phyloP scores from a whole-genome alignment of 2,888 invertebrate species.

The Subacronicta megacephala region DNA sequence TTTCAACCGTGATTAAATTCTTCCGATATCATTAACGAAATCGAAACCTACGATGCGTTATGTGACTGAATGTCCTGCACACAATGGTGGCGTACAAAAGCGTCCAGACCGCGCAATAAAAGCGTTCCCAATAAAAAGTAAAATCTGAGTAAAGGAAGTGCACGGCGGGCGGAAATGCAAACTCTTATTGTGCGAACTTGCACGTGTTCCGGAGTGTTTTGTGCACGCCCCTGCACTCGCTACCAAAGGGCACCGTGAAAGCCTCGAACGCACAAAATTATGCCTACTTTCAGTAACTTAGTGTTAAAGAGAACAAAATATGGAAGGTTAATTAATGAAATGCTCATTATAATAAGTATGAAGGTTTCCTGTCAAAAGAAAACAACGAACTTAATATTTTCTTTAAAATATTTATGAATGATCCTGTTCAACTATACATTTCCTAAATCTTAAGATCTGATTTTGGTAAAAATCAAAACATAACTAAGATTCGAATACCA shows the following conservation, averaged over 20 bases:
- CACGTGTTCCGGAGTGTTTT: slow-evolving; percentile 88
- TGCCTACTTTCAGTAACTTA: slow-evolving; percentile 69
- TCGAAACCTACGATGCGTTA: slow-evolving; percentile 88
- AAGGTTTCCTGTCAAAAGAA: background rate
- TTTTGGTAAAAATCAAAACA: too few relatives aligned
- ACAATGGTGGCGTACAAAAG: slow-evolving; percentile 82
- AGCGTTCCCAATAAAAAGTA: slow-evolving; percentile 85
- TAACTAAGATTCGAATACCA: too few relatives aligned
- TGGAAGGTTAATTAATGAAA: background rate
- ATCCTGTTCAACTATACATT: too few relatives aligned
- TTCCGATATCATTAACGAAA: slow-evolving; percentile 88
- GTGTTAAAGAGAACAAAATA: slow-evolving; percentile 22
- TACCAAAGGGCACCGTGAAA: slow-evolving; percentile 71
- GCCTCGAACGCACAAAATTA: slow-evolving; percentile 69
- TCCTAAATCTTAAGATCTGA: too few relatives aligned
- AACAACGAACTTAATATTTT: too few relatives aligned
- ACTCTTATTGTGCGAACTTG: slow-evolving; percentile 87
- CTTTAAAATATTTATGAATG: too few relatives aligned
- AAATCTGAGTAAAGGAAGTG: slow-evolving; percentile 88
- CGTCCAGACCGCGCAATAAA: slow-evolving; percentile 83
- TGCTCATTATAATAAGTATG: background rate
- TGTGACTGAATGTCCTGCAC: slow-evolving; percentile 81
- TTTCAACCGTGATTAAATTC: slow-evolving; percentile 82
- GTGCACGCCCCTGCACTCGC: slow-evolving; percentile 77
- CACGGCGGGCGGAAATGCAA: slow-evolving; percentile 89